Base-by-base conservation (phyloP, 2,797 vertebrate genomes). In the Amblyopsis hoosieri region DNA sequence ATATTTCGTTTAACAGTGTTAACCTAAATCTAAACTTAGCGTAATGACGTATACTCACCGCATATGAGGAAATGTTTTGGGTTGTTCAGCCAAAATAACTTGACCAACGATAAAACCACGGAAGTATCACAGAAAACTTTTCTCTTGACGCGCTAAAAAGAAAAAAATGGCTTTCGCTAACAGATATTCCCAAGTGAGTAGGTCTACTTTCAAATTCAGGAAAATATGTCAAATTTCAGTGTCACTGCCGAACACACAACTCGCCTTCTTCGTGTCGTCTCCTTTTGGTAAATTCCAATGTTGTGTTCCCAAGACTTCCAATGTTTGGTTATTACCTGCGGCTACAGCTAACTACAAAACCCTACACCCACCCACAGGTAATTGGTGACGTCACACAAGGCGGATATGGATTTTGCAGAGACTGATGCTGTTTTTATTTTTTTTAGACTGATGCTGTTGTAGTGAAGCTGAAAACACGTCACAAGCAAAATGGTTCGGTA, bases 311-410 rank as follows among this genome's bases (percentile, higher is more conserved):
- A 70, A 70, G 52, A 52, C 57, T 59, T 64, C 79, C 77, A 72
- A 54, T 86, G 82, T 85, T 84, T 84, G 85, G 75, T 85, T 85
- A 74, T 87, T 86, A 93, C 90, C 92, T 92, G 91, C 85, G 86
- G 89, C 90, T 91, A 90, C 89, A 83, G 90, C 91, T 91, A 87
- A 85, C 83, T 69, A 79, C 71, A 61, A 76, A 76, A 69, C 62
- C 62, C 70, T 17, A 53, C 86, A 80, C 87, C 89, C 89, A 83
- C 90, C 84, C 87, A 87, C 87, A 92, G 90, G 90, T 90, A 80
- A 85, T 74, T 4, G 1, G 48, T 91, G 89, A 92, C 91, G 90
- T 92, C 90, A 91, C 70, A 2, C 2, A 47, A 78, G 74, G 66
- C 82, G 78, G 74, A 74, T 69, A 59, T 69, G 57, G 65, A 60